Evolutionary conservation across 2,113 vertebrate species (phyloP).

Genomic region (Notechis scutatus): DNA sequence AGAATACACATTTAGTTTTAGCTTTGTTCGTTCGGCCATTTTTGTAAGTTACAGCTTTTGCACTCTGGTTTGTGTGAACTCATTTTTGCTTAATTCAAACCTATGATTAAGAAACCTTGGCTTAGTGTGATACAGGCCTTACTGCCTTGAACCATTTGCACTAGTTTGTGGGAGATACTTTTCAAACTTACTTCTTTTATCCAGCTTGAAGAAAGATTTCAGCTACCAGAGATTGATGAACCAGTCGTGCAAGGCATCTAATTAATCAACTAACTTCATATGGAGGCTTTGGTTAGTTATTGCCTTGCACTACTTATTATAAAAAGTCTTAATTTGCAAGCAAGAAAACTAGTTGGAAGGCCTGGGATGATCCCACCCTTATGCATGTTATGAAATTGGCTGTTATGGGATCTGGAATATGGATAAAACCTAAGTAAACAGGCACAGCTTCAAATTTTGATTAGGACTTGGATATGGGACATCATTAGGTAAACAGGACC

Average conservation of each 20-base stretch:
- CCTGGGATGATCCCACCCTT: background rate
- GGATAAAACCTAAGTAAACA: background rate
- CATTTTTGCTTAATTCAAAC: background rate
- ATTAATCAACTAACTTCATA: background rate
- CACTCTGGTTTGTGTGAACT: background rate
- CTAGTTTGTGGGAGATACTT: background rate
- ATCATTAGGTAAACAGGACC: background rate
- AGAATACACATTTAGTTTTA: background rate
- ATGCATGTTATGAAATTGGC: background rate
- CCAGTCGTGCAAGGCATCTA: background rate
- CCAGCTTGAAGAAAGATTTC: background rate
- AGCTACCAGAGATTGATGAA: background rate
- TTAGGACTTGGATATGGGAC: background rate
- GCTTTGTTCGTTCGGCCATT: background rate
- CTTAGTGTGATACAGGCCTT: background rate
- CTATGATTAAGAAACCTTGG: background rate
- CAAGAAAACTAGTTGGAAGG: background rate
- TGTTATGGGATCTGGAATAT: background rate
- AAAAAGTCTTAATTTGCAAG: background rate
- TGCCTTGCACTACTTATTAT: background rate
- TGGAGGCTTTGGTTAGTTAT: background rate
- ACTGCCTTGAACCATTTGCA: background rate
- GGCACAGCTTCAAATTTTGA: background rate
- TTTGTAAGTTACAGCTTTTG: background rate
- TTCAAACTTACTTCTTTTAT: background rate